These are phyloP conservation scores for Tiaroga cobitis DNA, from an alignment of 2,797 vertebrate species.

Conservation along the genomic window DNA sequence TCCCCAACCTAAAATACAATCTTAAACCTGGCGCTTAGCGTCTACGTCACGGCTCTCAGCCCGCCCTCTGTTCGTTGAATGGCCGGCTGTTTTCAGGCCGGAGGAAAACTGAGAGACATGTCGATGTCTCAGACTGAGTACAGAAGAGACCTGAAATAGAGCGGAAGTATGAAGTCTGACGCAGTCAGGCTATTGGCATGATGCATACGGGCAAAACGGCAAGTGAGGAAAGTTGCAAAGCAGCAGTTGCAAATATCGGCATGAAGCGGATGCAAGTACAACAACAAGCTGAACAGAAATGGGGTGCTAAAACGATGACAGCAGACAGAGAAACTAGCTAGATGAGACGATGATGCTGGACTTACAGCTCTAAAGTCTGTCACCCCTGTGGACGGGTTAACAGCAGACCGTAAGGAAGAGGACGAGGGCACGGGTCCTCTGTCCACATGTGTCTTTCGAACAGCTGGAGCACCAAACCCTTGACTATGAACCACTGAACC, in stretches of 20 bases:
- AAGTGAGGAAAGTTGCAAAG: background rate
- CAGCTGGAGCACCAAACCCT: background rate
- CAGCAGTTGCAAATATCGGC: background rate
- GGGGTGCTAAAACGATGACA: background rate
- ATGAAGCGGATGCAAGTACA: background rate
- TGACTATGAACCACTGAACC: conserved; percentile 37
- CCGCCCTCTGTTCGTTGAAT: too few species aligned
- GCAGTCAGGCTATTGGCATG: too few species aligned
- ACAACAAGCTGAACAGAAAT: background rate
- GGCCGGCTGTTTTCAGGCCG: too few species aligned
- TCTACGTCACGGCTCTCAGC: too few species aligned
- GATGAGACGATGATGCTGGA: conserved; percentile 23
- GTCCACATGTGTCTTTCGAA: conserved; percentile 7
- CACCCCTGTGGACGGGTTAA: conserved; percentile 31
- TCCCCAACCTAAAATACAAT: too few species aligned
- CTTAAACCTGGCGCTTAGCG: too few species aligned
- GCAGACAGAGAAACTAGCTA: conserved; percentile 25
- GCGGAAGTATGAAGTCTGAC: too few species aligned
- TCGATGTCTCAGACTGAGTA: too few species aligned
- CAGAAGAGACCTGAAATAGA: too few species aligned
- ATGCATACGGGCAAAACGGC: background rate
- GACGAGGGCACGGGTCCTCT: conserved; percentile 38
- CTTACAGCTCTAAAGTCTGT: conserved; percentile 57
- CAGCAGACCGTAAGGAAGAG: conserved; percentile 13
- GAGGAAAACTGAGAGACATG: too few species aligned